phyloP scores from a whole-genome alignment of 2,797 vertebrate species.

The Centroberyx gerrardi region DNA sequence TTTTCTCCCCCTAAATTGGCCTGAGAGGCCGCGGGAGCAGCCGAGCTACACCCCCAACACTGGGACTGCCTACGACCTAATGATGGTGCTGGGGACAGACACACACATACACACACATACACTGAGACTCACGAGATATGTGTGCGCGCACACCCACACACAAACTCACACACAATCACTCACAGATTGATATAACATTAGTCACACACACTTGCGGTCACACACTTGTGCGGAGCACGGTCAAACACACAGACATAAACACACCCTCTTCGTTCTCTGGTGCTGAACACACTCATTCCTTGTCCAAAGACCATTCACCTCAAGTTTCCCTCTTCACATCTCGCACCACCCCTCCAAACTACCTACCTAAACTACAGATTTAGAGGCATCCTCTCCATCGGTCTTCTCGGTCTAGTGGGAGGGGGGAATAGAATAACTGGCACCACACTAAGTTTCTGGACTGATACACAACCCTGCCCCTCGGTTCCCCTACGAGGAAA shows the following conservation, averaged over 20 bases:
- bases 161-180: conserved; percentile 50
- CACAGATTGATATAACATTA: conserved; percentile 65
- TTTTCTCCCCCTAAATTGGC: conserved; percentile 86
- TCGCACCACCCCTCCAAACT: conserved; percentile 58
- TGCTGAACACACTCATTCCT: conserved; percentile 70
- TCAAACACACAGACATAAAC: conserved; percentile 70
- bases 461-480: conserved; percentile 67
- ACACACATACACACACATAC: conserved; percentile 38
- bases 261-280: conserved; percentile 47
- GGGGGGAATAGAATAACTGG: conserved; percentile 70
- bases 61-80: conserved; percentile 81
- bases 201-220: conserved; percentile 59
- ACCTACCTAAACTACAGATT: conserved; percentile 66
- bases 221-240: conserved; percentile 41
- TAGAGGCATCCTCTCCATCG: conserved; percentile 66
- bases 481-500: conserved; percentile 63
- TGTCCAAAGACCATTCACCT: conserved; percentile 72
- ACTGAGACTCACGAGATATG: conserved; percentile 25
- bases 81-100: conserved; percentile 70
- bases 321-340: conserved; percentile 73
- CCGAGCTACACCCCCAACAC: conserved; percentile 69
- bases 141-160: conserved; percentile 31
- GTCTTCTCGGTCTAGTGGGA: conserved; percentile 60
- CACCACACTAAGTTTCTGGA: conserved; percentile 66
- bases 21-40: conserved; percentile 74